Conservation (phyloP, 2,113 vertebrate genomes). For the Perognathus longimembris region DNA sequence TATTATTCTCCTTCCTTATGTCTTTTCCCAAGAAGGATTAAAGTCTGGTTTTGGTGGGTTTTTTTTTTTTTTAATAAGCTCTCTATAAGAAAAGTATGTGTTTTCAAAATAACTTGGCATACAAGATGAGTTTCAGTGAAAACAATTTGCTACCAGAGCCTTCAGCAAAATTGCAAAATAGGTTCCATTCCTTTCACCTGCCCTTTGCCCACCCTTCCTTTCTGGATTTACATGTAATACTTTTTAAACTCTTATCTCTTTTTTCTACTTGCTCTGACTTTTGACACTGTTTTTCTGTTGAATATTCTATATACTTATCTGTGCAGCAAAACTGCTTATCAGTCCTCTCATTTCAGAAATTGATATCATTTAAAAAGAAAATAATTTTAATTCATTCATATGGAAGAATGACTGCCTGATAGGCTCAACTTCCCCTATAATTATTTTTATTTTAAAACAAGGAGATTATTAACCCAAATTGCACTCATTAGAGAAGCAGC, state of each 20-base stretch:
- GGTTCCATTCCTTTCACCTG: background rate
- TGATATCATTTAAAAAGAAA: constrained; percentile 74
- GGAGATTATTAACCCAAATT: constrained; percentile 81
- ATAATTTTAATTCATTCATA: constrained; percentile 79
- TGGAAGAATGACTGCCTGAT: constrained; percentile 79
- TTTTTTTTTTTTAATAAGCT: background rate
- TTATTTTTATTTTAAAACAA: constrained; percentile 83
- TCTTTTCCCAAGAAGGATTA: background rate
- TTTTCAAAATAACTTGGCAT: background rate
- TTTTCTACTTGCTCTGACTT: constrained; percentile 7
- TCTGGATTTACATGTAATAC: background rate
- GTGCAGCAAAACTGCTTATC: constrained; percentile 52
- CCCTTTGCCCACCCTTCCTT: background rate
- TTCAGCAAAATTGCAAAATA: constrained; percentile 6
- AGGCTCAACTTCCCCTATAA: constrained; percentile 70
- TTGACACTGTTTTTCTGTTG: background rate
- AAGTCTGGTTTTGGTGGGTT: background rate
- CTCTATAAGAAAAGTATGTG: background rate
- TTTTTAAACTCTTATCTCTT: background rate
- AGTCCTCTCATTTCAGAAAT: constrained; percentile 59
- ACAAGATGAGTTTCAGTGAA: background rate
- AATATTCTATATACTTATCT: constrained; percentile 18
- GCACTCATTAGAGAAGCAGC: constrained; percentile 76
- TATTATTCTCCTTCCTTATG: background rate
- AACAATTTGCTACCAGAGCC: background rate